Percentiles rank a stretch among this genome's conserved stretches.
These are phyloP conservation scores for Onychostoma macrolepis DNA, from an alignment of 2,113 vertebrate genomes.

Conservation along the genomic window DNA sequence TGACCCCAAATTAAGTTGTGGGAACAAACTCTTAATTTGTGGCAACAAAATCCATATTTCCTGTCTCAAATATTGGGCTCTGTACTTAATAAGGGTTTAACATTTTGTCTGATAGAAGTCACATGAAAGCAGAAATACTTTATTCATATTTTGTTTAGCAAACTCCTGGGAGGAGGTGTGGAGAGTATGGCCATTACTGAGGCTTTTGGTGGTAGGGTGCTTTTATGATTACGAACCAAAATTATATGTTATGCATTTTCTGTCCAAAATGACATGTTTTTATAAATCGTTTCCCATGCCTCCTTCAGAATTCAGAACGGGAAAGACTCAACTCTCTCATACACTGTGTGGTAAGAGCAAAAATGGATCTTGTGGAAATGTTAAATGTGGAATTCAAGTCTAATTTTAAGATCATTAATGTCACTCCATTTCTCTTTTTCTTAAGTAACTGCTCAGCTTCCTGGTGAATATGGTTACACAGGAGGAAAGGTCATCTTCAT, in stretches of 20 bases:
- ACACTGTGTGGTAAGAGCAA: conserved; percentile 90
- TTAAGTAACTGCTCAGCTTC: conserved; percentile 93
- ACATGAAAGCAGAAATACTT: background rate
- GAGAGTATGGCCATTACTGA: conserved; percentile 99
- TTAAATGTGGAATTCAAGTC: background rate
- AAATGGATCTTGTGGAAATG: background rate
- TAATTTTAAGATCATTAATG: background rate
- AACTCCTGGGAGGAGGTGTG: conserved; percentile 94
- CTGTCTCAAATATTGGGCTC: background rate
- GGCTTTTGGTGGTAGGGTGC: conserved; percentile 90
- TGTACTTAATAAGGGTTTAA: background rate
- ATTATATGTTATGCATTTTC: background rate
- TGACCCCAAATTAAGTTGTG: background rate
- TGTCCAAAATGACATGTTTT: background rate
- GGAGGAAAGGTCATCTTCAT: conserved; percentile 98
- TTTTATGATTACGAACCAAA: conserved; percentile 1
- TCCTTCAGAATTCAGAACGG: conserved; percentile 93
- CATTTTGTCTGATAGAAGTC: background rate
- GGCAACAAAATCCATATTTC: background rate
- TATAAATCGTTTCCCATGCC: conserved; percentile 14
- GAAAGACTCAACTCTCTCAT: conserved; percentile 97
- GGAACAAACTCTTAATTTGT: background rate
- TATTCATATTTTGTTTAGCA: conserved; percentile 75
- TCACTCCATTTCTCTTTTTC: conserved; percentile 1
- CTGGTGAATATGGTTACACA: conserved; percentile 86